A percentile compares a stretch with the other conserved stretches of the same genome.
Evolutionary conservation across 2,113 vertebrate species (phyloP).

Genomic region (Baryphthengus martii): DNA sequence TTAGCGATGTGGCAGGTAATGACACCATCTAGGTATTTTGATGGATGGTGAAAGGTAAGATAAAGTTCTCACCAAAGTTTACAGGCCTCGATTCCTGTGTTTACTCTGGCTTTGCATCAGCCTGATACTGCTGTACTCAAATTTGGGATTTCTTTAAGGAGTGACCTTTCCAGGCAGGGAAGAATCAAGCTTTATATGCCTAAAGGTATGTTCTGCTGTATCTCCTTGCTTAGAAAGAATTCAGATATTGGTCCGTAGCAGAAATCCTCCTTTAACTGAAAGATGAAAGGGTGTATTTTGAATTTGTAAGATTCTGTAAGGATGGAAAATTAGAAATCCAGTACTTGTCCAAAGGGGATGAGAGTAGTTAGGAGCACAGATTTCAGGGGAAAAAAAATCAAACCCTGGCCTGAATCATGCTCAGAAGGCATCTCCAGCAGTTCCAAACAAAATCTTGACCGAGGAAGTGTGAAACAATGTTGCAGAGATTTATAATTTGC

Average conservation of each 20-base stretch:
- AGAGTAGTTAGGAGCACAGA: neutral
- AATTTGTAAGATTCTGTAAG: neutral
- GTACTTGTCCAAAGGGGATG: neutral
- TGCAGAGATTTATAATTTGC: neutral
- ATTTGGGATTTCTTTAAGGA: neutral
- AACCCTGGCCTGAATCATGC: neutral
- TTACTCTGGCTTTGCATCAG: neutral
- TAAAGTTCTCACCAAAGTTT: neutral
- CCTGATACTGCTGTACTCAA: neutral
- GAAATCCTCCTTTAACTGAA: neutral
- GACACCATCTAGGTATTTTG: neutral
- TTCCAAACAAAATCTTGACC: neutral
- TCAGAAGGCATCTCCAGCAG: neutral
- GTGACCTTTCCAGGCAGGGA: neutral
- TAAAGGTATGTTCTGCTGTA: neutral
- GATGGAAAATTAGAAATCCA: neutral
- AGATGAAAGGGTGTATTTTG: neutral
- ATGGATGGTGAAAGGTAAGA: neutral
- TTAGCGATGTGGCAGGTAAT: neutral
- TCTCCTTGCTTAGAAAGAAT: neutral
- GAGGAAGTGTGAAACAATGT: neutral
- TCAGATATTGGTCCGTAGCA: neutral
- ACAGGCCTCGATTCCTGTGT: neutral
- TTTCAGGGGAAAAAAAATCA: neutral
- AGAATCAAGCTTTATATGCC: neutral